Evolutionary conservation across 1,140 invertebrate species (phyloP), one percentile per base, ranked within the genome.

Genomic region (Brachionus angularis): DNA sequence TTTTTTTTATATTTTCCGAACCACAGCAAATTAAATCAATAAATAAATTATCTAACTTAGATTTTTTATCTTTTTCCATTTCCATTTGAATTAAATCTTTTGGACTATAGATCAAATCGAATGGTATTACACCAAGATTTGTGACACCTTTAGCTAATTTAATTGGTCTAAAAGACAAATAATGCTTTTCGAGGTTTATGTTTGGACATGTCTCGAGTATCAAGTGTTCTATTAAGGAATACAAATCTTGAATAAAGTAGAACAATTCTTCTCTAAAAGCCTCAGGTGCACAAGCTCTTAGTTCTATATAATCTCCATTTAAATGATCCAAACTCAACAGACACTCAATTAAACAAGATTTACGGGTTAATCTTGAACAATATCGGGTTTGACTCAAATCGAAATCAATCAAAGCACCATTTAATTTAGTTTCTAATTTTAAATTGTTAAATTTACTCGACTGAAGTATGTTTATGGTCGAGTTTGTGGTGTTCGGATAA

Each of bases 201-300:
- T 87, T 87, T 14, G 89, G 88, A 75, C 86, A 86, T 36, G 88
- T 85, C 74, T 85, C 83, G 33, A 84, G 77, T 18, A 88, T 75
- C 5, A 86, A 85, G 76, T 87, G 84, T 77, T 89, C 86, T 29
- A 90, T 84, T 46, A 88, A 84, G 73, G 85, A 85, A 3, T 88
- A 79, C 73, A 91, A 84, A 76, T 90, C 87, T 76, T 88, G 87
- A n/a, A 89, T 79, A 77, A 90, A 87, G 74, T 87, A 87, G 76
- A 89, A 90, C 75, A 79, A 72, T 8, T 74, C 72, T 21, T 76
- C 76, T 29, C 75, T 55, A 21, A 75, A 62, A 7, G 77, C 75
- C 18, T 71, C 58, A 16, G 89, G 88, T 36, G 89, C 89, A 5
- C 89, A 83, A 18, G 90, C 86, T 83, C 87, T 87, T 18, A 91